Conservation (phyloP, 2,113 vertebrate species). For the Leuciscus idus region DNA sequence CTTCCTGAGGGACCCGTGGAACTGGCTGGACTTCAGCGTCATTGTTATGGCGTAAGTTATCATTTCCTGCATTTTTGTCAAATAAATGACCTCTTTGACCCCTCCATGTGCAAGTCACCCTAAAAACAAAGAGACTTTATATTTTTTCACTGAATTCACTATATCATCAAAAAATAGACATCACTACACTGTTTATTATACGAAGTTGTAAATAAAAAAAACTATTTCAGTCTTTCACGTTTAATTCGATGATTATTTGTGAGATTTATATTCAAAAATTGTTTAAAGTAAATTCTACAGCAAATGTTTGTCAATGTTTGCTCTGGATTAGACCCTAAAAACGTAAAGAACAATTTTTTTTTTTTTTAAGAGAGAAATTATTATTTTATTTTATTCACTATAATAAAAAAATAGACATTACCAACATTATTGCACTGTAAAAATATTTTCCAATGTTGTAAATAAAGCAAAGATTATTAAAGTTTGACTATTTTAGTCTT, state of each 20-base stretch:
- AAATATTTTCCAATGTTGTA: neutral
- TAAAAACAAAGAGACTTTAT: neutral
- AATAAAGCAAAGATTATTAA: neutral
- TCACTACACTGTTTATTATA: too few relatives aligned
- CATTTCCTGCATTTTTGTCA: neutral
- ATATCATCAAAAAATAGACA: too few relatives aligned
- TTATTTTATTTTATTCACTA: neutral
- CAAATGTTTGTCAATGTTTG: too few relatives aligned
- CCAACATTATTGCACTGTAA: neutral
- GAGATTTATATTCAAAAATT: neutral
- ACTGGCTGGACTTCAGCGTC: slow-evolving; percentile 98
- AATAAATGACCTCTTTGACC: neutral
- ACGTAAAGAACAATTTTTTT: neutral
- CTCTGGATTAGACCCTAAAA: neutral
- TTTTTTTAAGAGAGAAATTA: neutral
- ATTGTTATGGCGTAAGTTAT: slow-evolving; percentile 96
- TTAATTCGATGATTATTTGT: too few relatives aligned
- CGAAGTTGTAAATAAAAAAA: too few relatives aligned
- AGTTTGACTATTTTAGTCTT: neutral
- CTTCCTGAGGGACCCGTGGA: slow-evolving; percentile 97
- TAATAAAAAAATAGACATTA: neutral
- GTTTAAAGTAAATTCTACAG: neutral
- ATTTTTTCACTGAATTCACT: too few relatives aligned
- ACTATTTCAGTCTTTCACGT: too few relatives aligned
- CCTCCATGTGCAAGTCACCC: neutral